Evolutionary conservation across 2,113 vertebrate genomes (phyloP).

Genomic region (Oceanites oceanicus): DNA sequence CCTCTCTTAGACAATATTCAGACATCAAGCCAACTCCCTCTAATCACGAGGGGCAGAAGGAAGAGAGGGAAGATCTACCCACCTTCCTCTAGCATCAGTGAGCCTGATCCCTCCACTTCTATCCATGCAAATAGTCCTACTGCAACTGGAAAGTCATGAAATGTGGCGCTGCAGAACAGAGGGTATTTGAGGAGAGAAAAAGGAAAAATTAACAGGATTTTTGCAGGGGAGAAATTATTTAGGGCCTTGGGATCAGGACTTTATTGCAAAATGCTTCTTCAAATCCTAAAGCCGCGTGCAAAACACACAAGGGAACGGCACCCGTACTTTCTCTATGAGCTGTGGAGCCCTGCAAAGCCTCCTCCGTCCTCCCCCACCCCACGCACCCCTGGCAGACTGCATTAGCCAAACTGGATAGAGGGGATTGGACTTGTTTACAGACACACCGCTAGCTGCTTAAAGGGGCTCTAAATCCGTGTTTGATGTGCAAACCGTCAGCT

Average conservation of each 20-base stretch:
- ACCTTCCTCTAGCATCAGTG: slow-evolving; percentile 34
- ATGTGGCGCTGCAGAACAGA: slow-evolving; percentile 1
- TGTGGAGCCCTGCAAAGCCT: background rate
- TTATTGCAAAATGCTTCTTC: background rate
- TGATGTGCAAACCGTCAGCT: slow-evolving; percentile 83
- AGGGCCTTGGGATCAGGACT: background rate
- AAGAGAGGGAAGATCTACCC: slow-evolving; percentile 16
- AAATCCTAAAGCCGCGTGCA: background rate
- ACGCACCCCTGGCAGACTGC: slow-evolving; percentile 71
- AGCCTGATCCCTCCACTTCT: slow-evolving; percentile 34
- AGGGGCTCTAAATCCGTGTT: slow-evolving; percentile 81
- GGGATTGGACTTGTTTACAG: slow-evolving; percentile 86
- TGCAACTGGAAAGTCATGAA: background rate
- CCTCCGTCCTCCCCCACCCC: background rate
- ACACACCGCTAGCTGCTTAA: slow-evolving; percentile 76
- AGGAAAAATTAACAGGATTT: background rate
- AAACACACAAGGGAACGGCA: background rate
- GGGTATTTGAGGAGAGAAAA: slow-evolving; percentile 13
- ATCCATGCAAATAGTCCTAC: slow-evolving; percentile 22
- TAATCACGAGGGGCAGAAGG: background rate
- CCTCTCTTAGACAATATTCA: background rate
- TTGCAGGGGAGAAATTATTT: background rate
- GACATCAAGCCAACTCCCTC: background rate
- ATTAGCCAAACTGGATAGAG: slow-evolving; percentile 81
- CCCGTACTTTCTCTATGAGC: background rate